Evolutionary conservation across 2,113 vertebrate genomes (phyloP).

Genomic region (Setophaga coronata): DNA sequence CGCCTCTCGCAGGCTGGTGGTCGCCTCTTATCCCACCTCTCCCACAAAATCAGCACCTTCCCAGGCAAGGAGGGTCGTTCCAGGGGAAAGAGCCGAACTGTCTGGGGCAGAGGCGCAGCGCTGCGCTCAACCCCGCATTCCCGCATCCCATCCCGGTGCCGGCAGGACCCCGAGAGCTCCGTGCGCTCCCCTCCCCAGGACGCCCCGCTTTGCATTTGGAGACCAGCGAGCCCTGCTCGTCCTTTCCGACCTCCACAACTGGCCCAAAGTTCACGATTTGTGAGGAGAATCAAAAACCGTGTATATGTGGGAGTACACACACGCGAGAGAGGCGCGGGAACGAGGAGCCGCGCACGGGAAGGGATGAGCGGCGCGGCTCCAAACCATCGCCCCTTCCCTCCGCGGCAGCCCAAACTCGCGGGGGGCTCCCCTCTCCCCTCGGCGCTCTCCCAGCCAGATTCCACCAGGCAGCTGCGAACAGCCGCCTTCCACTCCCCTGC

Average conservation of each 20-base stretch:
- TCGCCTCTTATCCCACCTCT: background rate
- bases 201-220: background rate
- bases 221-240: background rate
- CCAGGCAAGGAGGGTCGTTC: background rate
- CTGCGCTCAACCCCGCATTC: background rate
- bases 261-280: background rate
- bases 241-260: background rate
- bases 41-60: background rate
- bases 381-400: background rate
- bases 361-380: background rate
- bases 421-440: background rate
- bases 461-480: background rate
- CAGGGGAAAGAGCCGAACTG: background rate
- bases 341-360: background rate
- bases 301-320: accelerated
- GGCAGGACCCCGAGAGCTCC: background rate
- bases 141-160: background rate
- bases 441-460: background rate
- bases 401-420: background rate
- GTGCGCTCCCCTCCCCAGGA: background rate
- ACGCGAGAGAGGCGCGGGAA: accelerated
- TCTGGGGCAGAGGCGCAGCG: background rate
- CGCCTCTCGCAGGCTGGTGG: background rate
- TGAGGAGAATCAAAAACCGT: background rate
- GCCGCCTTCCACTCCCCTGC: background rate